These are phyloP conservation scores for Sander lucioperca DNA, from an alignment of 2,113 vertebrate genomes.

Conservation along the genomic window DNA sequence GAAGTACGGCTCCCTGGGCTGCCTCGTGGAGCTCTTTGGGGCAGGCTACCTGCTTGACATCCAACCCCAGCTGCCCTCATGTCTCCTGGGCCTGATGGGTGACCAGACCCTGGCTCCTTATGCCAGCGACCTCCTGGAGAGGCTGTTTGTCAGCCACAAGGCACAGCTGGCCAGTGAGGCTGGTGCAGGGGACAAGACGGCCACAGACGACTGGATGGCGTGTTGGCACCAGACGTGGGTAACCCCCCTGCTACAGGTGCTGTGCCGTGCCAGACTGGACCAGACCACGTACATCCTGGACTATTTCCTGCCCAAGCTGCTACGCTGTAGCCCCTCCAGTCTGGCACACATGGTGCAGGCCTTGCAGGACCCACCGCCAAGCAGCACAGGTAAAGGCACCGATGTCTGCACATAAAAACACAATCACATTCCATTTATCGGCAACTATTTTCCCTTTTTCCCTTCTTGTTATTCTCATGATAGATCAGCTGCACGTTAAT, in stretches of 20 bases:
- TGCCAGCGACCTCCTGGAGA: constrained; percentile 93
- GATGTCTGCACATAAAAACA: neutral
- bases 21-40: constrained; percentile 91
- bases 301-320: constrained; percentile 93
- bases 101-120: constrained; percentile 94
- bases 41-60: constrained; percentile 85
- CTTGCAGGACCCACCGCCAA: constrained; percentile 85
- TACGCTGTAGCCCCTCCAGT: constrained; percentile 91
- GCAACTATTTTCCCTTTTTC: neutral
- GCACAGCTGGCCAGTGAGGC: constrained; percentile 78
- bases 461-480: neutral
- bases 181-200: neutral
- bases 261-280: constrained; percentile 89
- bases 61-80: constrained; percentile 86
- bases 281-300: constrained; percentile 94
- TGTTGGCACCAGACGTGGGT: constrained; percentile 93
- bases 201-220: constrained; percentile 83
- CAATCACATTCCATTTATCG: neutral
- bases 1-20: constrained; percentile 91
- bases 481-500: neutral
- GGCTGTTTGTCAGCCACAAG: constrained; percentile 93
- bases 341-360: constrained; percentile 91
- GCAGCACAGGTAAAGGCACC: constrained; percentile 83
- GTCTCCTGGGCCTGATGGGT: constrained; percentile 89
- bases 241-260: constrained; percentile 88